Base-by-base conservation (phyloP, 2,888 invertebrate genomes). In the Cephus pulcher region DNA sequence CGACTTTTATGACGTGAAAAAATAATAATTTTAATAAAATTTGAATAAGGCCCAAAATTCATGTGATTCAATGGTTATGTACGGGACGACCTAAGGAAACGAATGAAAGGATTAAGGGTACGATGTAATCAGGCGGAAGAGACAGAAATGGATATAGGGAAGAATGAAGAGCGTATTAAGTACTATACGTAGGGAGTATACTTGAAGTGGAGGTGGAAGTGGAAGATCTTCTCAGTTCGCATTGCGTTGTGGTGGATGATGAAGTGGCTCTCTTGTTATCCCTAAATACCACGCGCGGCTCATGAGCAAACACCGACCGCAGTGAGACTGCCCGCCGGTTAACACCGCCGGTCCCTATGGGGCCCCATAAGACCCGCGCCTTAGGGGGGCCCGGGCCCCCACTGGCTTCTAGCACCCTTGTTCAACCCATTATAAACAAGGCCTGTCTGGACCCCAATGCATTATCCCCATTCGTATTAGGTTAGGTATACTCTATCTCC, bases 401-500 rank as follows among this genome's bases (percentile, higher is more conserved):
- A 89, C 89, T 91, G 90, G 85, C 87, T 89, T 90, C 90, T 90
- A 90, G 89, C 90, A 90, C 90, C 90, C 90, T 90, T 90, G 90
- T 90, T 90, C 90, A 87, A 87, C 88, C 89, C 87, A 89, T 90
- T 90, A 90, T 90, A 90, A 90, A 90, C 90, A 90, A 90, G 90
- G 85, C 86, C 86, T 86, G 86, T 88, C 88, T 84, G 84, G 86
- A 88, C 86, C 86, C 86, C 86, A 85, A 90, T 88, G 89, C 83
- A 87, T 90, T 89, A 89, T 89, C 85, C 88, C 84, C 82, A 81
- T 84, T 86, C 84, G 82, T 83, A 86, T 86, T 85, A 82, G 76
- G 77, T 77, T 77, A 74, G 76, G 73, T 77, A 78, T 78, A 78
- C 81, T 81, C 82, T 77, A 68, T 79, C 80, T 80, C 78, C 76